Conservation (phyloP, 2,888 invertebrate genomes). For the Drosophila nigritarsus region DNA sequence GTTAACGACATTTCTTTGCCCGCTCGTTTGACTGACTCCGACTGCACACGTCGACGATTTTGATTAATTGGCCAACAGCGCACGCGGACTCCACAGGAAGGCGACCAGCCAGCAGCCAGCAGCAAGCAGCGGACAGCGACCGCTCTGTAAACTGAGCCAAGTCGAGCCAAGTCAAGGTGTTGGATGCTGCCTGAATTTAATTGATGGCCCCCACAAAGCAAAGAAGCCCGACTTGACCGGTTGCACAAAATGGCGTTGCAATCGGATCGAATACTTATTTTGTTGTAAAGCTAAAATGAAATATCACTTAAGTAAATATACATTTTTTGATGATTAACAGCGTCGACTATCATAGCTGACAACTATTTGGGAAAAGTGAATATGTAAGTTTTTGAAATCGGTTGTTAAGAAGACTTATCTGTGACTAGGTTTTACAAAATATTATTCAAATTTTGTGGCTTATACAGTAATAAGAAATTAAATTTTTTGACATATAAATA, state of each 20-base stretch:
- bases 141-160: conserved; percentile 47
- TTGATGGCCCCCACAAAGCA: conserved; percentile 36
- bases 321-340: neutral
- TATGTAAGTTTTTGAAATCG: neutral
- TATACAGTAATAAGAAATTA: neutral
- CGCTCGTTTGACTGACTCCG: conserved; percentile 71
- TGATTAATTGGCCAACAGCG: conserved; percentile 83
- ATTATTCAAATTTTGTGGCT: neutral
- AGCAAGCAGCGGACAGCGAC: conserved; percentile 1
- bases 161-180: conserved; percentile 46
- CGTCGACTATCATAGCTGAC: neutral
- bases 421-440: neutral
- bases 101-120: conserved; percentile 10
- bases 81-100: conserved; percentile 51
- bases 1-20: conserved; percentile 84
- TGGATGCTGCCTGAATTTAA: conserved; percentile 50
- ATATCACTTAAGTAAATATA: neutral
- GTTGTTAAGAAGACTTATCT: neutral
- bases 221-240: conserved; percentile 22
- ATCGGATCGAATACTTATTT: neutral
- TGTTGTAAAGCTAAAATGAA: neutral
- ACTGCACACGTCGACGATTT: conserved; percentile 83
- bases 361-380: neutral
- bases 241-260: conserved; percentile 50
- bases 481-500: neutral